These are phyloP conservation scores for Drosophila infuscata DNA, from an alignment of 2,888 invertebrate species.

Conservation along the genomic window DNA sequence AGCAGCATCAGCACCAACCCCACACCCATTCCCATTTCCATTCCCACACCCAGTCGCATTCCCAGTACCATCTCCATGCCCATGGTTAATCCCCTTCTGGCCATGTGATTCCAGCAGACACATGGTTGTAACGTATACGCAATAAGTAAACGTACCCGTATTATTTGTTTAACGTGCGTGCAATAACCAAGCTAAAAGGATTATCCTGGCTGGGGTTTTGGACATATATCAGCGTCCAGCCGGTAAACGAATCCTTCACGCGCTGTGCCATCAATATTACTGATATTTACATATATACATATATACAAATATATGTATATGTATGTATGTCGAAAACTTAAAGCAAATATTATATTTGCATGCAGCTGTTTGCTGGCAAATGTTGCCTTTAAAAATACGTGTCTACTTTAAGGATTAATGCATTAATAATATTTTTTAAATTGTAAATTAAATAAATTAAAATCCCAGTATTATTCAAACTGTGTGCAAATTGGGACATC, in stretches of 20 bases:
- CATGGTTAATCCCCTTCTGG: neutral
- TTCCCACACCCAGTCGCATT: neutral
- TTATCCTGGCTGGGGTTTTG: conserved; percentile 15
- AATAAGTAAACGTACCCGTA: conserved; percentile 62
- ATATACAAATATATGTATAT: too few relatives aligned
- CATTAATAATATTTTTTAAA: too few relatives aligned
- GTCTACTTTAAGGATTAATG: neutral
- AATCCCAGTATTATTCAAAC: neutral
- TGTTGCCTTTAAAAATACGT: neutral
- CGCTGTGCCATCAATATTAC: conserved; percentile 15
- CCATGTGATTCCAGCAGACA: conserved; percentile 28
- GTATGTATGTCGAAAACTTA: neutral
- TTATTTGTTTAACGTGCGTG: conserved; percentile 70
- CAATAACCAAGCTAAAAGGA: conserved; percentile 54
- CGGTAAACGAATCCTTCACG: conserved; percentile 6
- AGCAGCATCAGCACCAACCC: neutral
- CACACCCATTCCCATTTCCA: neutral
- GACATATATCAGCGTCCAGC: neutral
- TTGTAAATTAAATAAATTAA: too few relatives aligned
- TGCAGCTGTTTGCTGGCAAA: neutral
- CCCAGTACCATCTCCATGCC: neutral
- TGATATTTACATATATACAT: neutral
- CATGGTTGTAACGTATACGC: conserved; percentile 60
- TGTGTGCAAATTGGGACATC: neutral
- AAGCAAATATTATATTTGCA: neutral